A percentile compares a stretch with the other conserved stretches of the same genome.
phyloP scores from a whole-genome alignment of 2,888 invertebrate species.

The Dendrolimus pini region DNA sequence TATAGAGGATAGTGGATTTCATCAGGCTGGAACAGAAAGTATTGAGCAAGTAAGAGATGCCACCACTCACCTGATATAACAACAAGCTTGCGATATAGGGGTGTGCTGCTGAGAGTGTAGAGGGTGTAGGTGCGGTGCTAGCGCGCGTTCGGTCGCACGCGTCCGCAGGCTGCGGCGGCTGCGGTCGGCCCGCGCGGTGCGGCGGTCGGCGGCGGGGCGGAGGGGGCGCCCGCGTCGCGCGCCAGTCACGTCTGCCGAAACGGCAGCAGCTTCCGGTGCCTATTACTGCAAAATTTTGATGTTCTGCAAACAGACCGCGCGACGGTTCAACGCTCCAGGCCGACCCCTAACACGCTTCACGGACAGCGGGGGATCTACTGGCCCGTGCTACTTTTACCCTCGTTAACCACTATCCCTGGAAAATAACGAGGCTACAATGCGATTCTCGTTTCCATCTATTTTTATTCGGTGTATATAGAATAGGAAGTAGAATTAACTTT shows the following conservation, averaged over 20 bases:
- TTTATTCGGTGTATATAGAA: too few species aligned
- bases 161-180: constrained; percentile 14
- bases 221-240: constrained; percentile 57
- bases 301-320: constrained; percentile 34
- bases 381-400: too few species aligned
- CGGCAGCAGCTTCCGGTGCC: constrained; percentile 97
- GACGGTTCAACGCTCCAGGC: constrained; percentile 7
- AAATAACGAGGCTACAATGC: too few species aligned
- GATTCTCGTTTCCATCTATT: too few species aligned
- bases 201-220: constrained; percentile 32
- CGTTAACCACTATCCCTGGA: too few species aligned
- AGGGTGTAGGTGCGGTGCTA: constrained; percentile 8
- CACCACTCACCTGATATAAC: background rate
- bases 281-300: constrained; percentile 95
- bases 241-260: constrained; percentile 97
- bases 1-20: too few species aligned
- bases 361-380: too few species aligned
- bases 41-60: background rate
- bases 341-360: background rate
- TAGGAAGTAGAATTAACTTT: too few species aligned
- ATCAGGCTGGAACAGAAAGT: too few species aligned
- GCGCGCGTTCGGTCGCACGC: constrained; percentile 14
- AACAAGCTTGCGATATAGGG: background rate
- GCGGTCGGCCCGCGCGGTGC: constrained; percentile 18
- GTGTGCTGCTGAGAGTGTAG: constrained; percentile 6